Percentiles rank a stretch among this genome's conserved stretches.
Conservation (phyloP, 2,113 vertebrate genomes). For the Mormyrus lacerda region DNA sequence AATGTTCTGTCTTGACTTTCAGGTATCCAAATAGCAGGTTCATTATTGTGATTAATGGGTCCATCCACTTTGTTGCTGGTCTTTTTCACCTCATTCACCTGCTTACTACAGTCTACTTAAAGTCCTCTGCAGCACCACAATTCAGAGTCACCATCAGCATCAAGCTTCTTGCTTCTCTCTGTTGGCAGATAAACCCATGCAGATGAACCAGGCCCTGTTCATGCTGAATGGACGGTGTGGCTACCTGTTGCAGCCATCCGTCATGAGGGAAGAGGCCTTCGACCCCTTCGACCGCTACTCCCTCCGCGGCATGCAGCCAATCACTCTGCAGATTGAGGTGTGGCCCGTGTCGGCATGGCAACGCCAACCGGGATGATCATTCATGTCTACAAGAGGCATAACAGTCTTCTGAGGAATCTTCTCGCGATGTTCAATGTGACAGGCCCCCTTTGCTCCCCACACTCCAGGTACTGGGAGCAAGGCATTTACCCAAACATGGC, state of each 20-base stretch:
- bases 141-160: neutral
- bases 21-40: neutral
- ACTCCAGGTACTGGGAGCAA: constrained; percentile 80
- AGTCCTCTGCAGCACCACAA: neutral
- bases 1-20: neutral
- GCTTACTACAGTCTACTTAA: neutral
- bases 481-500: constrained; percentile 92
- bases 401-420: neutral
- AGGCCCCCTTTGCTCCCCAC: neutral
- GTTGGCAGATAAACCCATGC: constrained; percentile 92
- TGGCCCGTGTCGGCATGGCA: neutral
- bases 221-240: constrained; percentile 83
- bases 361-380: neutral
- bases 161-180: neutral
- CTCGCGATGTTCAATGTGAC: neutral
- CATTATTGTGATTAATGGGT: neutral
- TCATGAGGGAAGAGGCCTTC: constrained; percentile 88
- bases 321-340: constrained; percentile 79
- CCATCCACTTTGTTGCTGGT: neutral
- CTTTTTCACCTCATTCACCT: neutral
- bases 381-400: neutral
- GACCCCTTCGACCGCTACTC: constrained; percentile 90
- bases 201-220: constrained; percentile 98
- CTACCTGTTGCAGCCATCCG: constrained; percentile 81
- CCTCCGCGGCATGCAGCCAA: constrained; percentile 65